Evolutionary conservation across 1,140 invertebrate species (phyloP), one percentile per base, ranked within the genome.

Genomic region (Bombus affinis): DNA sequence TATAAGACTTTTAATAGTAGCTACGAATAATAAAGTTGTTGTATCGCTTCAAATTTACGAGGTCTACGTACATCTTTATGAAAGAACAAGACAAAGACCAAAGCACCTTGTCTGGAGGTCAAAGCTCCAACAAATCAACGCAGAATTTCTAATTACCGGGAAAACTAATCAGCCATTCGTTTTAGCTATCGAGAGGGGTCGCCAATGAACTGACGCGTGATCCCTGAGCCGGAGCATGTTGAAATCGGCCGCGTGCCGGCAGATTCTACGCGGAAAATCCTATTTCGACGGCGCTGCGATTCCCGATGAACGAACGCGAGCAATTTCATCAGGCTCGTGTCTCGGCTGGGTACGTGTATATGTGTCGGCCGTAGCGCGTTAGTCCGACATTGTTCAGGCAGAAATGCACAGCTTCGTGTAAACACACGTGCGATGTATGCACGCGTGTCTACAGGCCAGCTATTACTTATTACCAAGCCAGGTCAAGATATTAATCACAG

Each of bases 261-360:
- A 75, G 88, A 86, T 89, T 88, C 82, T 44, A 81, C 62, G 68
- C 83, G 68, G 28, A 87, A 77, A 87, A 81, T 83, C 85, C 83
- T 79, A 80, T 84, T 79, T 81, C 85, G 72, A 59, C 83, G 77
- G 72, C 83, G 82, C 78, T 77, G 75, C 85, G 82, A 87, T 87
- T 88, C 57, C 90, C 87, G 88, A 92, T 89, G 85, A 88, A 86
- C 87, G 81, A 53, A 15, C 62, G 25, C 35, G 65, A 35, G 44
- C 83, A 89, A 86, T 89, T 88, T 88, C 88, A 73, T 44, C 82
- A 83, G 80, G 77, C 73, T 70, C 76, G 44, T 85, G 73, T 86
- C 80, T 80, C 35, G 71, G 35, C 68, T 66, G 35, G 70, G 9
- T 83, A 42, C 57, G 81, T 68, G 76, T 57, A 71, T 44, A 66